Evolutionary conservation across 2,797 vertebrate genomes (phyloP), one percentile per base, ranked within the genome.

Genomic region (Sardinella longiceps): DNA sequence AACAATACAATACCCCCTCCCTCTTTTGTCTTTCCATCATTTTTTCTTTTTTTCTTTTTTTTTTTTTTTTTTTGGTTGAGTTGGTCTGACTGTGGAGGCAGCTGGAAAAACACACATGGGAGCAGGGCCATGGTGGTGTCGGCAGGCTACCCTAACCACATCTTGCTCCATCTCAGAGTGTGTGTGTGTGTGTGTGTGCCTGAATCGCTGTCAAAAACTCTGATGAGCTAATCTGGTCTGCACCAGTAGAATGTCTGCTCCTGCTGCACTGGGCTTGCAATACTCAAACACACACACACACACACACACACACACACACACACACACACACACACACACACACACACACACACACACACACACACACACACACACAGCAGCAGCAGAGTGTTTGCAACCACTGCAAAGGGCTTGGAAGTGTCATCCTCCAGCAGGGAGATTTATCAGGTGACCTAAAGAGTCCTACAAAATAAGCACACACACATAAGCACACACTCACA

Each of bases 101-200:
- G 92, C 92, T 94, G 92, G 90, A 92, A 88, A 91, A 94, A 92
- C 83, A 90, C 86, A 86, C 74, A 88, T 89, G 91, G 91, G 90
- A 93, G 88, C 83, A 88, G 90, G 85, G 92, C 93, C 92, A 88
- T 89, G 90, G 87, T 92, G 90, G 89, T 85, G 93, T 90, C 93
- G 91, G 91, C 91, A 92, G 89, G 83, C 84, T 66, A 50, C 48
- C 48, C 48, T 50, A 45, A 63, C 60, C 60, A 63, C 60, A 63
- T 63, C 58, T 60, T n/a, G 74, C 45, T 80, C 33, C 74, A 23
- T 51, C 58, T 77, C 25, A 84, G 7, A 4, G 43, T 43, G 43
- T 43, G 7, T 43, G 43, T 7, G 4, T 43, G 43, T 43, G 43
- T 43, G 43, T 43, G 43, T 43, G 43, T n/a, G n/a, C 30, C n/a